Base-by-base conservation (phyloP, 2,113 vertebrate species). In the Mugil cephalus region DNA sequence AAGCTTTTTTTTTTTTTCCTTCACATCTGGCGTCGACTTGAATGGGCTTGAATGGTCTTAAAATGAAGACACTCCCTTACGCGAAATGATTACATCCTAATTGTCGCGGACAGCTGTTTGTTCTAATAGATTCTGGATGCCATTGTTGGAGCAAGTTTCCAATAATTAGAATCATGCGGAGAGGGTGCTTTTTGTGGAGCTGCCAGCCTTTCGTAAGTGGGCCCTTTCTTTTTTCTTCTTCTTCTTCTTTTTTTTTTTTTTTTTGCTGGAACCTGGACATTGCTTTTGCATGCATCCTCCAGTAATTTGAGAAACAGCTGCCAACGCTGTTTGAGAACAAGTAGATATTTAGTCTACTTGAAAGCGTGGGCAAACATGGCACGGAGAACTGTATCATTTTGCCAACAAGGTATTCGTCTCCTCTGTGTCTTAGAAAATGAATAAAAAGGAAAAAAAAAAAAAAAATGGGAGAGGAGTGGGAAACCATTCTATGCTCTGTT, bases 61-160 rank as follows among this genome's bases (percentile, higher is more conserved):
- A 85, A 82, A 81, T 40, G 40, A 86, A 85, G 74, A 77, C 63
- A 61, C 77, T 71, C 70, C 82, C 77, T 66, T 43, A 71, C 77
- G 83, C 77, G 76, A 89, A 87, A 88, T 84, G 74, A 87, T 86
- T 63, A 65, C 73, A 71, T 87, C 79, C 79, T 88, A 88, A 93
- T 88, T 90, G 85, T 91, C 82, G 78, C 42, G 48, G 88, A 89
- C 91, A 93, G 89, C 89, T 93, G 89, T 90, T 91, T 84, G 79
- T 88, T 90, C 82, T 90, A 89, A 90, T 89, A 88, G 86, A 90
- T 89, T 88, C 66, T 91, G 85, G 89, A 88, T 85, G 84, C 74
- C 87, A 80, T 84, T 89, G 90, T 89, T 79, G 83, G 76, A 90
- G 87, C 80, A 88, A 78, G 78, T 85, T 86, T 81, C 60, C 77